phyloP scores from a whole-genome alignment of 92 coral and sea anemone genomes.

The Nematostella vectensis region DNA sequence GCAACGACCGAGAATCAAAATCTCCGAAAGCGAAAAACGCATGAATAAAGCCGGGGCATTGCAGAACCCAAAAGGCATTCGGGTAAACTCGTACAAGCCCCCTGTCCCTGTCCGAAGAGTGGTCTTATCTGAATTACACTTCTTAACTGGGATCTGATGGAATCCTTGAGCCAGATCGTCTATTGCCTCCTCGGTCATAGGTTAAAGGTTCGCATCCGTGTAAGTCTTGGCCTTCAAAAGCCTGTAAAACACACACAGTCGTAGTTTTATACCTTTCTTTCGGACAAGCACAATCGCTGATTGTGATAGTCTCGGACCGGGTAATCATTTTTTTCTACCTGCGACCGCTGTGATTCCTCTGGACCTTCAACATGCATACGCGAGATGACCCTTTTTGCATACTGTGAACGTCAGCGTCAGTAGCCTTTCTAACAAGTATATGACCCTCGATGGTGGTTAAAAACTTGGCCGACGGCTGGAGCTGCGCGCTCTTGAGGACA shows the following conservation, averaged over 20 bases:
- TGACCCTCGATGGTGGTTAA: too few relatives aligned
- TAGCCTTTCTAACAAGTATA: too few relatives aligned
- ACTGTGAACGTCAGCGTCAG: too few relatives aligned
- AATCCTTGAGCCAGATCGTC: constrained; percentile 52
- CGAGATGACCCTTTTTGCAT: too few relatives aligned
- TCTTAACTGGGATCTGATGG: constrained; percentile 26
- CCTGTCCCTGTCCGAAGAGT: constrained; percentile 42
- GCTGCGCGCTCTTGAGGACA: too few relatives aligned
- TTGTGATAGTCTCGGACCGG: constrained; percentile 26
- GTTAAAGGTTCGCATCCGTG: constrained; percentile 34
- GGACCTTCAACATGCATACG: too few relatives aligned
- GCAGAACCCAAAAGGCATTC: constrained; percentile 42
- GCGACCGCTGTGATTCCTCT: too few relatives aligned
- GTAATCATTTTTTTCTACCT: too few relatives aligned
- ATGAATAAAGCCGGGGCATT: constrained; percentile 46
- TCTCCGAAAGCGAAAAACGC: constrained; percentile 64
- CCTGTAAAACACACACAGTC: constrained; percentile 29
- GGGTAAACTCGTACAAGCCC: constrained; percentile 23
- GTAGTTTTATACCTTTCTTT: constrained; percentile 23
- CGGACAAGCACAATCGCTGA: constrained; percentile 27
- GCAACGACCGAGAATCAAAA: constrained; percentile 40
- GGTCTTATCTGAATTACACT: constrained; percentile 29
- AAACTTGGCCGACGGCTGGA: too few relatives aligned
- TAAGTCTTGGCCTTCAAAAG: constrained; percentile 34
- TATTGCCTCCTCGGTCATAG: constrained; percentile 32